These are phyloP conservation scores for Pseudolycoriella hygida DNA, from an alignment of 2,888 invertebrate species.

Conservation along the genomic window DNA sequence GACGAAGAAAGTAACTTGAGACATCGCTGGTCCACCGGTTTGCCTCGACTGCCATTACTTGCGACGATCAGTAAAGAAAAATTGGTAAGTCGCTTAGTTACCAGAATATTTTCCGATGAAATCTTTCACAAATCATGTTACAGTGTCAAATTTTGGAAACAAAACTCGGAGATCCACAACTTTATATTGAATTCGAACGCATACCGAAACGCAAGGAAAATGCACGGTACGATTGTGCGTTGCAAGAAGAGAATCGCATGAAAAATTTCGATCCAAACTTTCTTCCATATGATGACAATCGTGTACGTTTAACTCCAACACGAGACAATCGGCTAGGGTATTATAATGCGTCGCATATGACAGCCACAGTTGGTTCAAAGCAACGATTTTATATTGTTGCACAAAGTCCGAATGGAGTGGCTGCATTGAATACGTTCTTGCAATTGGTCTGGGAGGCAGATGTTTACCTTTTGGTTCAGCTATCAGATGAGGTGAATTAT, in stretches of 20 bases:
- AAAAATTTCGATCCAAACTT: slow-evolving; percentile 37
- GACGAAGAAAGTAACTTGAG: slow-evolving; percentile 33
- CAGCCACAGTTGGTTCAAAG: slow-evolving; percentile 66
- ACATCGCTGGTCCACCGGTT: slow-evolving; percentile 54
- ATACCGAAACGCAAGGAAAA: slow-evolving; percentile 57
- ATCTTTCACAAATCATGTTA: no score
- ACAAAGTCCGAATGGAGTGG: slow-evolving; percentile 24
- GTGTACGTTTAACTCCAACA: slow-evolving; percentile 65
- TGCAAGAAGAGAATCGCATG: slow-evolving; percentile 46
- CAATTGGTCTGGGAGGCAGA: slow-evolving; percentile 82
- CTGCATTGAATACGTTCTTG: slow-evolving; percentile 49
- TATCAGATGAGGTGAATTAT: slow-evolving; percentile 47
- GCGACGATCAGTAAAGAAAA: slow-evolving; percentile 64
- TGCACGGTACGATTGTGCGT: slow-evolving; percentile 52
- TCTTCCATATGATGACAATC: slow-evolving; percentile 80
- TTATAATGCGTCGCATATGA: slow-evolving; percentile 82
- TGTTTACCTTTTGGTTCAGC: slow-evolving; percentile 60
- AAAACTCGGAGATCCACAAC: slow-evolving; percentile 52
- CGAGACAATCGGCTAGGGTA: slow-evolving; percentile 75
- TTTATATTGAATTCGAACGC: slow-evolving; percentile 72
- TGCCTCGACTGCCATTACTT: slow-evolving; percentile 49
- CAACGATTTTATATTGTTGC: slow-evolving; percentile 70
- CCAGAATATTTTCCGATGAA: no score
- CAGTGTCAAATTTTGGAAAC: slow-evolving; percentile 46
- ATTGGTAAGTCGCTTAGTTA: slow-evolving; percentile 50